phyloP scores from a whole-genome alignment of 2,888 invertebrate species.

The Homarus gammarus region DNA sequence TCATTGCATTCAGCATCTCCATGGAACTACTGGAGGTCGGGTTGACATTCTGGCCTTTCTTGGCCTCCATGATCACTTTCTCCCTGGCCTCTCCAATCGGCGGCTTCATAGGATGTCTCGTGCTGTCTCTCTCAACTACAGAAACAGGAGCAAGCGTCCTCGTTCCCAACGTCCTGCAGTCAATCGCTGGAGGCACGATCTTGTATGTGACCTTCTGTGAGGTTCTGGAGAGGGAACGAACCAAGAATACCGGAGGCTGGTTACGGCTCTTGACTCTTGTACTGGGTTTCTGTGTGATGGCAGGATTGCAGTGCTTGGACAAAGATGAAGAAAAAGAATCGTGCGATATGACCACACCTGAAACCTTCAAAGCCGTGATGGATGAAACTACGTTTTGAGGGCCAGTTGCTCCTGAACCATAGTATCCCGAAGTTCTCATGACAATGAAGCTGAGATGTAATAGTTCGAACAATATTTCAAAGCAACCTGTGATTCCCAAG shows the following conservation, averaged over 20 bases:
- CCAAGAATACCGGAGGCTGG: slow-evolving; percentile 33
- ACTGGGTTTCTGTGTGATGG: slow-evolving; percentile 72
- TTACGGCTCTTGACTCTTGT: slow-evolving; percentile 60
- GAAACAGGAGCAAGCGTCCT: slow-evolving; percentile 74
- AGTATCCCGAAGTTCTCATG: too few relatives aligned
- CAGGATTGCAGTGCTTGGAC: slow-evolving; percentile 34
- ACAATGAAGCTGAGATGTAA: too few relatives aligned
- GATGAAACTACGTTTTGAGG: too few relatives aligned
- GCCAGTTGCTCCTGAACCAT: too few relatives aligned
- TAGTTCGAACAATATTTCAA: too few relatives aligned
- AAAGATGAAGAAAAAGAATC: neutral
- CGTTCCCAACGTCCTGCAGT: slow-evolving; percentile 82
- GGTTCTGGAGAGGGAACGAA: slow-evolving; percentile 77
- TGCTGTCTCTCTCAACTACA: slow-evolving; percentile 78
- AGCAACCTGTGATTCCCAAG: too few relatives aligned
- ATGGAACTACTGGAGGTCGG: slow-evolving; percentile 88
- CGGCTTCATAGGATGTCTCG: slow-evolving; percentile 83
- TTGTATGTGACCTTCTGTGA: slow-evolving; percentile 98
- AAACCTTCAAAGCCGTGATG: too few relatives aligned
- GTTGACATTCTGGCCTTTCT: slow-evolving; percentile 78
- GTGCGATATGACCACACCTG: too few relatives aligned
- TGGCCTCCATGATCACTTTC: slow-evolving; percentile 83
- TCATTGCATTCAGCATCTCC: slow-evolving; percentile 92
- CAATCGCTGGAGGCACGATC: slow-evolving; percentile 93
- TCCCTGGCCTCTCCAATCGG: slow-evolving; percentile 86